phyloP scores from a whole-genome alignment of 2,888 invertebrate genomes.

The Spisula solida region DNA sequence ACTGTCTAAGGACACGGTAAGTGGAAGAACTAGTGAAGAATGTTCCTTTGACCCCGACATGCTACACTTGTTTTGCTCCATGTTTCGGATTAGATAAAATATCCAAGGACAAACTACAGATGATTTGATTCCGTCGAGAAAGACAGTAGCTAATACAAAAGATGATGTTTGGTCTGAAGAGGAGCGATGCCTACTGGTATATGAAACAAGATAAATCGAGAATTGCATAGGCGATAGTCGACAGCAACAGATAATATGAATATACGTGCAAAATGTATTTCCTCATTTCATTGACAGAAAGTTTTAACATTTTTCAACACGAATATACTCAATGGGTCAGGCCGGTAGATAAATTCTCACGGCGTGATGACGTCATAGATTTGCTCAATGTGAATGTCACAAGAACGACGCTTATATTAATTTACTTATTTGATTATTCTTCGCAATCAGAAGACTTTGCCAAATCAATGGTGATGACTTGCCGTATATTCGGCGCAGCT shows the following conservation, averaged over 20 bases:
- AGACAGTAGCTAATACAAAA: constrained; percentile 77
- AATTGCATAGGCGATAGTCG: constrained; percentile 97
- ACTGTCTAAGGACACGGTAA: constrained; percentile 89
- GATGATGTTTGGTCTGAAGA: constrained; percentile 85
- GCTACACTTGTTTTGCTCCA: constrained; percentile 85
- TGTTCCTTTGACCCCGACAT: constrained; percentile 82
- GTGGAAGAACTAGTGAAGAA: constrained; percentile 90
- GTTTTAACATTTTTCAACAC: constrained; percentile 98
- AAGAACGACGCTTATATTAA: constrained; percentile 90
- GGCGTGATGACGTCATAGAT: constrained; percentile 95
- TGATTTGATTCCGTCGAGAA: constrained; percentile 73
- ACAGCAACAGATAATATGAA: constrained; percentile 95
- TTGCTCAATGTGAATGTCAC: constrained; percentile 95
- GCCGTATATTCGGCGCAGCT: constrained; percentile 86
- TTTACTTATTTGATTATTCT: constrained; percentile 90
- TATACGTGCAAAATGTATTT: constrained; percentile 96
- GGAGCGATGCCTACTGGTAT: constrained; percentile 93
- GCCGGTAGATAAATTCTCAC: constrained; percentile 91
- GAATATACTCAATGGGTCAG: constrained; percentile 97
- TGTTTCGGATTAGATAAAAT: constrained; percentile 80
- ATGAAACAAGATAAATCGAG: constrained; percentile 94
- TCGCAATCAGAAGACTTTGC: constrained; percentile 93
- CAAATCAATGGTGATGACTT: constrained; percentile 84
- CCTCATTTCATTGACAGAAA: constrained; percentile 96
- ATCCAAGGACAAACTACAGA: constrained; percentile 71